Evolutionary conservation across 92 coral and sea anemone species (phyloP), one percentile per base, ranked within the genome.

Genomic region (Palythoa caribaeorum): DNA sequence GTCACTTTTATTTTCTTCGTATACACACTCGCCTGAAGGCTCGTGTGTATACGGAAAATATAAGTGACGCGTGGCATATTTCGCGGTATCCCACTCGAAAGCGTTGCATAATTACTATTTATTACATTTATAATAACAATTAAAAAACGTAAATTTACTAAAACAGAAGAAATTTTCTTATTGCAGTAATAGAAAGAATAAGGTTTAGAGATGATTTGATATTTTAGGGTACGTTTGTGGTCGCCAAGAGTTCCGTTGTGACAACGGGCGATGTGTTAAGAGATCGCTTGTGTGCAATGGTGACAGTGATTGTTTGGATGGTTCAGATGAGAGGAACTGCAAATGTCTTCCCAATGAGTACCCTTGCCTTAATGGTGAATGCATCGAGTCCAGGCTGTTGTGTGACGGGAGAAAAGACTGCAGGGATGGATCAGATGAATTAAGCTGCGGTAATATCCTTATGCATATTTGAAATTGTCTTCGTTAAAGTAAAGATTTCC

Each of bases 261-360:
- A 28, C 63, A 77, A 77, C 39, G 28, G 57, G 9, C 81, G 53
- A 47, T 77, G 81, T 20, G 13, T 77, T 37, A 77, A 36, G n/a
- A 77, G 39, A 54, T 77, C 66, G 13, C 17, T 77, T 9, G 81
- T 77, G 47, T 77, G 81, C 20, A 65, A 77, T 35, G 81, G 66
- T 6, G 81, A 77, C 81, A 52, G 19, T 13, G n/a, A 77, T 9
- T 77, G 81, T 52, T 36, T 77, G 66, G 81, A 77, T 40, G 53
- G 40, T 20, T 77, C 81, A 10, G 81, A 77, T 17, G 81, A 77
- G 40, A 36, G 62, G 17, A 35, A 6, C 65, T 77, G 81, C 81
- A 77, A 77, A n/a, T 77, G 81, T 52, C 81, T 77, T 20, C 81
- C 81, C 36, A 38, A 54, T 38, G 63, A 77, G 81, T 77, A 48